A percentile compares a stretch with the other conserved stretches of the same genome.
Evolutionary conservation across 2,888 invertebrate genomes (phyloP).

Genomic region (Hypsopygia costalis): DNA sequence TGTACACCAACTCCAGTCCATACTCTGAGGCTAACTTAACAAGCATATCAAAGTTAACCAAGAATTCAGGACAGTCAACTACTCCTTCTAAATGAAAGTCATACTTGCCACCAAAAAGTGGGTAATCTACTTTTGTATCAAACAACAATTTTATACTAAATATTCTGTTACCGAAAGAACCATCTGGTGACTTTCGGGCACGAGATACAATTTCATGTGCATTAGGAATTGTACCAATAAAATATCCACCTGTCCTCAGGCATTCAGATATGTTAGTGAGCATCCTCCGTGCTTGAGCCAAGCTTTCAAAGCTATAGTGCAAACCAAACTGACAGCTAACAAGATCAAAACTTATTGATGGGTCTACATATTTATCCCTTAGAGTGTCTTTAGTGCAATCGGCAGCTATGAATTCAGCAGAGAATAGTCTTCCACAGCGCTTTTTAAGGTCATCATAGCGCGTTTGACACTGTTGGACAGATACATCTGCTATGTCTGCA

Average conservation of each 20-base stretch:
- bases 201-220: conserved; percentile 93
- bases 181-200: conserved; percentile 77
- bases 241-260: conserved; percentile 93
- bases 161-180: conserved; percentile 89
- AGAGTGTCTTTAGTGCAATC: conserved; percentile 94
- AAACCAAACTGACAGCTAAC: conserved; percentile 99
- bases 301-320: conserved; percentile 97
- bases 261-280: conserved; percentile 95
- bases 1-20: conserved; percentile 84
- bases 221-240: conserved; percentile 98
- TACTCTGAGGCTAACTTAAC: conserved; percentile 86
- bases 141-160: conserved; percentile 87
- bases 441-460: conserved; percentile 88
- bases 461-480: conserved; percentile 93
- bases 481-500: conserved; percentile 95
- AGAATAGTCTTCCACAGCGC: conserved; percentile 78
- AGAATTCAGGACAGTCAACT: conserved; percentile 99
- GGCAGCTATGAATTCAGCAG: conserved; percentile 94
- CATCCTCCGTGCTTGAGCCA: conserved; percentile 94
- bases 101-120: conserved; percentile 97
- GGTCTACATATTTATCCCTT: conserved; percentile 88
- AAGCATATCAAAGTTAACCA: conserved; percentile 95
- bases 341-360: conserved; percentile 90
- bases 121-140: conserved; percentile 82
- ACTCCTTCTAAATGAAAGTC: conserved; percentile 97